These are phyloP conservation scores for Aphelocoma californica DNA, from an alignment of 2,797 vertebrate genomes.

Conservation along the genomic window DNA sequence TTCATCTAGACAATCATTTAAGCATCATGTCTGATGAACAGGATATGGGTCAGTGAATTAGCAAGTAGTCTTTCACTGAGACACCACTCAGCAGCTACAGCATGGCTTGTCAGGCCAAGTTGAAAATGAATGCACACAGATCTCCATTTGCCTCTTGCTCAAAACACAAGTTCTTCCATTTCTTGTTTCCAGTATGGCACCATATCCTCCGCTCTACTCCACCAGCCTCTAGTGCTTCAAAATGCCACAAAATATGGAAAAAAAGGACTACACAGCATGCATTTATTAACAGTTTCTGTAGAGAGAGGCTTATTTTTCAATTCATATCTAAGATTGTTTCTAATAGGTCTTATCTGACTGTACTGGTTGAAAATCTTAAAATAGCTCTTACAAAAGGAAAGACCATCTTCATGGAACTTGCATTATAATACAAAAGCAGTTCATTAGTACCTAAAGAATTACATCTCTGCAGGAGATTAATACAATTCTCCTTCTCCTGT, in stretches of 20 bases:
- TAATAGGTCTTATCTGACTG: neutral
- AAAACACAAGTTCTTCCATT: neutral
- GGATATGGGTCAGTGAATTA: constrained; percentile 11
- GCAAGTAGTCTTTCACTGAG: neutral
- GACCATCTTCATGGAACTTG: neutral
- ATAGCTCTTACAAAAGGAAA: constrained; percentile 5
- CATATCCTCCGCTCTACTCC: neutral
- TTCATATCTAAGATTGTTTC: neutral
- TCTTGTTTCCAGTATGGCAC: neutral
- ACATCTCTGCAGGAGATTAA: constrained; percentile 21
- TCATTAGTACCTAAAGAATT: constrained; percentile 21
- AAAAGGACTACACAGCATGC: neutral
- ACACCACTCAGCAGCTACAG: neutral
- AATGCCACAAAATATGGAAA: neutral
- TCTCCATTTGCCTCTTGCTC: neutral
- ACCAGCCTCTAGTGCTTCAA: neutral
- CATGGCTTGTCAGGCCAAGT: neutral
- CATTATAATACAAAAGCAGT: constrained; percentile 26
- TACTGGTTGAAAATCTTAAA: neutral
- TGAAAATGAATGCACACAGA: neutral
- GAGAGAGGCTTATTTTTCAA: neutral
- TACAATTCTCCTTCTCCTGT: constrained; percentile 3
- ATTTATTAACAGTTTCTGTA: neutral
- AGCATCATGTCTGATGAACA: constrained; percentile 10
- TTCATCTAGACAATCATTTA: constrained; percentile 6